Conservation (phyloP, 2,113 vertebrate species). For the Calyptommatus sinebrachiatus region DNA sequence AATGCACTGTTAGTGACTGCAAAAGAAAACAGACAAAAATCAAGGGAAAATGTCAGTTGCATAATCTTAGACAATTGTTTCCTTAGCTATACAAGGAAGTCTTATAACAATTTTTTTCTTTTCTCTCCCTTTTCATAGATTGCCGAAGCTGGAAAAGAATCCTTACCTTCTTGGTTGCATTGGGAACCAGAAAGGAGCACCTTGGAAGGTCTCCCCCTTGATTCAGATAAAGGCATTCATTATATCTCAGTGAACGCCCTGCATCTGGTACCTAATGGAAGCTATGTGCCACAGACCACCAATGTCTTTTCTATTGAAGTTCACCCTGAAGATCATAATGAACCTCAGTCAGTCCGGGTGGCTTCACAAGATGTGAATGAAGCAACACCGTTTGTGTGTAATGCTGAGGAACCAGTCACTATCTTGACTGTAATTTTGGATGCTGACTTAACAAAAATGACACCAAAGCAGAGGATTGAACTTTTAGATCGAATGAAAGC, state of each 20-base stretch:
- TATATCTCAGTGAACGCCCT: conserved; percentile 83
- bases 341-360: conserved; percentile 77
- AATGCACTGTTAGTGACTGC: background rate
- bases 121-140: conserved; percentile 70
- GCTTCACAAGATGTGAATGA: conserved; percentile 73
- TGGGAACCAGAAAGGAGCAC: conserved; percentile 81
- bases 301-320: conserved; percentile 93
- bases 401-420: conserved; percentile 84
- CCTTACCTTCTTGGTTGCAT: conserved; percentile 87
- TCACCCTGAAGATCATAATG: conserved; percentile 87
- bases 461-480: conserved; percentile 82
- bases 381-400: conserved; percentile 75
- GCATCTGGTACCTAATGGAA: conserved; percentile 74
- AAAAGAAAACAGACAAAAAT: background rate
- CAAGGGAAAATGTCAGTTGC: background rate
- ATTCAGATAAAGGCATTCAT: conserved; percentile 90
- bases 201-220: conserved; percentile 88
- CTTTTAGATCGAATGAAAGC: conserved; percentile 83
- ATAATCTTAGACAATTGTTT: background rate
- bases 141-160: conserved; percentile 83
- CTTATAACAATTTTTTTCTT: conserved; percentile 25
- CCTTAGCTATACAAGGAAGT: conserved; percentile 14
- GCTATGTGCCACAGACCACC: conserved; percentile 73
- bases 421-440: conserved; percentile 94
- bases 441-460: conserved; percentile 95